These are phyloP conservation scores for Himalopsyche anomala DNA, from an alignment of 2,888 invertebrate genomes.

Conservation along the genomic window DNA sequence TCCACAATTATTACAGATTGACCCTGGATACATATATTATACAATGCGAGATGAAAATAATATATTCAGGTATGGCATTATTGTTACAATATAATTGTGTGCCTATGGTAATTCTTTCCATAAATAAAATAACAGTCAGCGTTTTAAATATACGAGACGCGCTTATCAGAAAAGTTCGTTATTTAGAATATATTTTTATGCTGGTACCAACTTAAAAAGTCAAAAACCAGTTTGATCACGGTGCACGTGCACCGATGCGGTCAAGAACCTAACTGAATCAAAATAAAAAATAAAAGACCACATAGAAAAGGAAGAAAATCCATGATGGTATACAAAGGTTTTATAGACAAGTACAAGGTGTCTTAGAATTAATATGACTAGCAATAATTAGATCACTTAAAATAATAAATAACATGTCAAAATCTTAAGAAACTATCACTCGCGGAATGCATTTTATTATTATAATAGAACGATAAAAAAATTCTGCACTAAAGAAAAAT, in stretches of 20 bases:
- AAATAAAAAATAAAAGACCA: neutral
- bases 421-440: too few relatives aligned
- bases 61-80: neutral
- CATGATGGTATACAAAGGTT: neutral
- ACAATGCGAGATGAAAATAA: neutral
- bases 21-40: neutral
- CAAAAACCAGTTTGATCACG: slow-evolving; percentile 1
- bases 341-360: neutral
- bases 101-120: slow-evolving; percentile 1
- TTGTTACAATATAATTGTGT: neutral
- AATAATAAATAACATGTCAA: too few relatives aligned
- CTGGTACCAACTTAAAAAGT: slow-evolving; percentile 13
- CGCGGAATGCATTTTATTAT: too few relatives aligned
- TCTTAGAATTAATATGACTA: neutral
- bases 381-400: too few relatives aligned
- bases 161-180: slow-evolving; percentile 11
- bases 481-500: too few relatives aligned
- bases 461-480: too few relatives aligned
- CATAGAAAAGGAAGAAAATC: neutral
- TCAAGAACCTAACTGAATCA: slow-evolving; percentile 15
- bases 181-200: neutral
- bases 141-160: neutral
- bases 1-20: neutral
- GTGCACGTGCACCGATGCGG: slow-evolving; percentile 20
- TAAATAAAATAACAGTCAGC: slow-evolving; percentile 32